Evolutionary conservation across 2,797 vertebrate species (phyloP).

Genomic region (Fistularia tabacaria): DNA sequence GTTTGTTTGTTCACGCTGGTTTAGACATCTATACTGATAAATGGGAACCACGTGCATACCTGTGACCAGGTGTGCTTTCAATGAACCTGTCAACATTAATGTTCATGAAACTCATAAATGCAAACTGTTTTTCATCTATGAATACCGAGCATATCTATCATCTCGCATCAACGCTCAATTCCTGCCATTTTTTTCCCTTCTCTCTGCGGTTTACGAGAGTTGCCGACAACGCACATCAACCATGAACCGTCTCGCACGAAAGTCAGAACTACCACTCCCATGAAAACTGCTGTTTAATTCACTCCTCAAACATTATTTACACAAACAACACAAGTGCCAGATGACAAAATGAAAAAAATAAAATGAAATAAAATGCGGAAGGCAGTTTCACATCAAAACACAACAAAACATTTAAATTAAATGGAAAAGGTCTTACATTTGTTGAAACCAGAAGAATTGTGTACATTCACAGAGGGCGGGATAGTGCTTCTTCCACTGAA

Average conservation of each 20-base stretch:
- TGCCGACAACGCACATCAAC: neutral
- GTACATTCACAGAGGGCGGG: conserved; percentile 47
- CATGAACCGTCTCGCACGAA: neutral
- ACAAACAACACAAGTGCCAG: conserved; percentile 62
- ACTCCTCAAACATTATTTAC: conserved; percentile 72
- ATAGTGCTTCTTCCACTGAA: conserved; percentile 63
- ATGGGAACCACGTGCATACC: too few species aligned
- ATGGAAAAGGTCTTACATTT: conserved; percentile 32
- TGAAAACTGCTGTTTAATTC: conserved; percentile 66
- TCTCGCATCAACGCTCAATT: conserved; percentile 6
- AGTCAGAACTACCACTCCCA: conserved; percentile 39
- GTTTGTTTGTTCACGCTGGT: too few species aligned
- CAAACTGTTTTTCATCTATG: conserved; percentile 9
- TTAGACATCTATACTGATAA: too few species aligned
- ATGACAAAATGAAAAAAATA: conserved; percentile 53
- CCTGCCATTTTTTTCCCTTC: conserved; percentile 2
- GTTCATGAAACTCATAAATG: conserved; percentile 28
- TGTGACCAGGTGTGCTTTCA: conserved; percentile 11
- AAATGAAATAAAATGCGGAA: conserved; percentile 51
- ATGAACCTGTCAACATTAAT: conserved; percentile 46
- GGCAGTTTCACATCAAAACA: conserved; percentile 2
- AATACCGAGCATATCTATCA: conserved; percentile 37
- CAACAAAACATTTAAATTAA: conserved; percentile 53
- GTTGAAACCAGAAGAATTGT: conserved; percentile 58
- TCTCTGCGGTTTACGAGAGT: neutral